A percentile compares a stretch with the other conserved stretches of the same genome.
phyloP scores from a whole-genome alignment of 2,888 invertebrate genomes.

The Drosophila glabriapex region DNA sequence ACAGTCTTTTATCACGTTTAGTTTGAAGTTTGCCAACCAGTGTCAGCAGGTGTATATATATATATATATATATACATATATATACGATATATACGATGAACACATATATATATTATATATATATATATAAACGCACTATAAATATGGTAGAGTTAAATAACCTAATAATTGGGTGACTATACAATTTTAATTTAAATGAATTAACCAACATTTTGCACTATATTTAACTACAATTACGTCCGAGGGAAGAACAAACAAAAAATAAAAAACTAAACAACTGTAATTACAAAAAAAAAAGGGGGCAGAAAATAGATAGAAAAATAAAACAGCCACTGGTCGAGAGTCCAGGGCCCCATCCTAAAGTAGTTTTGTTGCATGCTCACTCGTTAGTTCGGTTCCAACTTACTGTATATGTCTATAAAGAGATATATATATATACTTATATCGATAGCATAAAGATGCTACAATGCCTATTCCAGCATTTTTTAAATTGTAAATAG shows the following conservation, averaged over 20 bases:
- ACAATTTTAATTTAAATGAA: slow-evolving; percentile 39
- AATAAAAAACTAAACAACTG: not conserved
- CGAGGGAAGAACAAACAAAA: not conserved
- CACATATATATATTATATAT: slow-evolving; percentile 3
- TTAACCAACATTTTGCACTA: slow-evolving; percentile 57
- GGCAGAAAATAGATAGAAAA: slow-evolving; percentile 1
- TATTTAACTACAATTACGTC: slow-evolving; percentile 37
- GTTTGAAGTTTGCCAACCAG: slow-evolving; percentile 47
- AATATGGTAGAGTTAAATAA: slow-evolving; percentile 4
- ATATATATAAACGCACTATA: slow-evolving; percentile 2
- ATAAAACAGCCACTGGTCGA: slow-evolving; percentile 39
- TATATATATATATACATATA: not conserved
- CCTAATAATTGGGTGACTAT: slow-evolving; percentile 52
- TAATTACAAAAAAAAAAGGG: not conserved
- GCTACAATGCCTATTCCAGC: slow-evolving; percentile 11
- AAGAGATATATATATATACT: slow-evolving; percentile 7
- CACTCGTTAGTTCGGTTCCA: slow-evolving; percentile 56
- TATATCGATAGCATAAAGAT: slow-evolving; percentile 16
- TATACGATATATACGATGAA: not conserved
- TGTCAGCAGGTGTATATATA: slow-evolving; percentile 8
- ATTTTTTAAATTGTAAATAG: slow-evolving; percentile 41
- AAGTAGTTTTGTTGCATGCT: slow-evolving; percentile 63
- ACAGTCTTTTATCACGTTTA: slow-evolving; percentile 83
- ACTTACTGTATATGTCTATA: slow-evolving; percentile 6
- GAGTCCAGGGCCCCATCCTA: slow-evolving; percentile 47